Base-by-base conservation (phyloP, 23 tunicate species). In the Corella eumyota region DNA sequence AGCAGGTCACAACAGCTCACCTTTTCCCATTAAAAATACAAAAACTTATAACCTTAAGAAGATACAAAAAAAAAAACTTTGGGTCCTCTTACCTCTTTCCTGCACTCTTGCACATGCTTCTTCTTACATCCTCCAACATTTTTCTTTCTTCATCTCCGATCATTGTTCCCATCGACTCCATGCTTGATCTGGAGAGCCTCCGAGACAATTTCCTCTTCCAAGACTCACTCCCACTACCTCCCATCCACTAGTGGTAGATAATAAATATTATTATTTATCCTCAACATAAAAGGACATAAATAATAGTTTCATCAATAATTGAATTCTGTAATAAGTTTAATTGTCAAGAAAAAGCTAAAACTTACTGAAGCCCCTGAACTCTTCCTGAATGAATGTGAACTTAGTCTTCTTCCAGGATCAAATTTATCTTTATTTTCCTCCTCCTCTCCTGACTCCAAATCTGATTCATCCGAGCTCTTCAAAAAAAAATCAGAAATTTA, bases 71-170 rank as follows among this genome's bases (percentile, higher is more conserved):
- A n/a, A n/a, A n/a, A n/a, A n/a, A 40, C 48, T 15, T 15, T 34
- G 9, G 6, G 17, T 4, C 46, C 56, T 45, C 77, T 49, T 20
- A 78, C 85, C 94, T 45, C 57, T 84, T 84, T 56, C 94, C 94
- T 3, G 94, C 82, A 54, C 94, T 69, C 24, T 63, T 75, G 7
- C 70, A 33, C 94, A 84, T 84, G 77, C 77, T 84, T 25, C 30
- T 35, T 24, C 77, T 31, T 11, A 84, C 77, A 25, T 84, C 83
- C 28, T 84, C 60, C 45, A 84, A 56, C 76, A 84, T 62, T 6
- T 26, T 62, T n/a, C 40, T 49, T 36, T 84, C 94, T 13, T 84
- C 94, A 34, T 84, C 65, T 27, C 69, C 65, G 58, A 21, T 9
- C 60, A 69, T 26, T 23, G 32, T 50, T 6, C 33, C 32, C 35